phyloP scores from a whole-genome alignment of 2,113 vertebrate genomes.

The Aegithalos caudatus region DNA sequence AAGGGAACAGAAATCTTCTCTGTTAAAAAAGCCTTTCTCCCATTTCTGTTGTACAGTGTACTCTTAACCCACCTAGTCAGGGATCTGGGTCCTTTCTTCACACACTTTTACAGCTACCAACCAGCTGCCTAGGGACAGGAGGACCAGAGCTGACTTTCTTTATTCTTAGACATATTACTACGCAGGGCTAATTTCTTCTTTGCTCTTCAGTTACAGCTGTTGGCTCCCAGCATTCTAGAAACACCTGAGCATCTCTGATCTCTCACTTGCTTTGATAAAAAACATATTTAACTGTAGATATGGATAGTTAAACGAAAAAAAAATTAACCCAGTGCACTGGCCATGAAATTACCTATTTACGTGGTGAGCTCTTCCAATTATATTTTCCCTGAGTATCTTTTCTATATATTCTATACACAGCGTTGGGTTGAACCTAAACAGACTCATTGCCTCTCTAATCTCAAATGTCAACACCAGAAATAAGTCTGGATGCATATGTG shows the following conservation, averaged over 20 bases:
- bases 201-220: neutral
- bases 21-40: neutral
- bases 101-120: neutral
- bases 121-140: neutral
- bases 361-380: neutral
- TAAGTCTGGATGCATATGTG: neutral
- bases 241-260: neutral
- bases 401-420: neutral
- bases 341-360: neutral
- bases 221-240: neutral
- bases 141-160: neutral
- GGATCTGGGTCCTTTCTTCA: neutral
- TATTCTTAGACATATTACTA: neutral
- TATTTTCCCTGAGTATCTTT: neutral
- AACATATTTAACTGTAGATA: neutral
- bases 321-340: neutral
- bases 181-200: neutral
- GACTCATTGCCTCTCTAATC: neutral
- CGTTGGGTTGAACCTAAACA: neutral
- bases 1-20: neutral
- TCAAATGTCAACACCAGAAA: neutral
- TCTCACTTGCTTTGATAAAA: neutral
- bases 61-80: neutral
- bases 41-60: fast-evolving
- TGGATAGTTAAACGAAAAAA: neutral